phyloP scores from a whole-genome alignment of 2,113 vertebrate genomes.

The Heterotilapia buettikoferi region DNA sequence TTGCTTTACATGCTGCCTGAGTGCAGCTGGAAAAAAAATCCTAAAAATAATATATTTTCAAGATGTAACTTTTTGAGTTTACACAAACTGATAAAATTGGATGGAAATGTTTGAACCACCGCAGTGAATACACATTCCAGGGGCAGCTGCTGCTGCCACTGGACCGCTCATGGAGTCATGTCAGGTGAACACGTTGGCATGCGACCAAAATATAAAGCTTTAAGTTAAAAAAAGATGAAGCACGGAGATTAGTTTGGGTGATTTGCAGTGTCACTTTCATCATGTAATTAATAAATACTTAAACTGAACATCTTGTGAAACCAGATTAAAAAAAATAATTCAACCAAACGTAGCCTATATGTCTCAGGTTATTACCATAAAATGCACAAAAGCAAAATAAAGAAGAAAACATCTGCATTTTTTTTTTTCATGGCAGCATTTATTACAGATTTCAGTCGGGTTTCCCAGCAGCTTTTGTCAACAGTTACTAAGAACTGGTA shows the following conservation, averaged over 20 bases:
- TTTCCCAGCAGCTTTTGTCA: conserved; percentile 25
- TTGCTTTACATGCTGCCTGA: neutral
- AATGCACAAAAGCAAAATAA: neutral
- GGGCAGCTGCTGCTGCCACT: conserved; percentile 6
- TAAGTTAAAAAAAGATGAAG: conserved; percentile 1
- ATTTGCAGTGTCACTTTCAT: neutral
- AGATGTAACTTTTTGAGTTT: neutral
- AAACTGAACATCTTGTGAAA: neutral
- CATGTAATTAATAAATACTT: neutral
- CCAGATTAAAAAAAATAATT: neutral
- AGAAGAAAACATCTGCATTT: conserved; percentile 16
- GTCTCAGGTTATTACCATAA: neutral
- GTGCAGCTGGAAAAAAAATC: rapidly evolving
- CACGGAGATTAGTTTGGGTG: neutral
- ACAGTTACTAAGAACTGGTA: conserved; percentile 5
- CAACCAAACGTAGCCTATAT: neutral
- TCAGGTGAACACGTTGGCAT: conserved; percentile 50
- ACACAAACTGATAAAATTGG: conserved; percentile 10
- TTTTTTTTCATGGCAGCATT: neutral
- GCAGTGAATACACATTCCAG: conserved; percentile 44
- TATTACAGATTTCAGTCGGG: neutral
- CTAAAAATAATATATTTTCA: neutral
- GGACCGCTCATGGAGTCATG: conserved; percentile 40
- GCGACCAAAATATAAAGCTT: conserved; percentile 38
- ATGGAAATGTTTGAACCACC: conserved; percentile 10